Conservation (phyloP, 2,113 vertebrate genomes). For the Lates calcarifer region DNA sequence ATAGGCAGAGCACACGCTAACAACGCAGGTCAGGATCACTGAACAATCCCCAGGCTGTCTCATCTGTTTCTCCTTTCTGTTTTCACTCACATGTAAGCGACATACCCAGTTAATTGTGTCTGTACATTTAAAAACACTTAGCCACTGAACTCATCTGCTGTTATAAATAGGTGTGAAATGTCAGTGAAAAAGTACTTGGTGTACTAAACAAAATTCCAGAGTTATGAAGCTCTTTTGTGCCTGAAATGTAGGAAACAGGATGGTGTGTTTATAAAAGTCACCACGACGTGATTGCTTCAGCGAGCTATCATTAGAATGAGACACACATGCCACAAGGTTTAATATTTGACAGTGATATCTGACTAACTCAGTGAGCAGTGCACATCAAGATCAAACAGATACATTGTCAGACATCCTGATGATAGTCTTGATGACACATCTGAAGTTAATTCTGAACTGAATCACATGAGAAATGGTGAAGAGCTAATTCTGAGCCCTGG, state of each 20-base stretch:
- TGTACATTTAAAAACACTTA: conserved; percentile 52
- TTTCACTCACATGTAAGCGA: conserved; percentile 49
- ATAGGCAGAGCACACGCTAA: conserved; percentile 55
- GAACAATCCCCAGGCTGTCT: conserved; percentile 61
- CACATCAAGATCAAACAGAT: conserved; percentile 74
- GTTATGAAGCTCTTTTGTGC: conserved; percentile 50
- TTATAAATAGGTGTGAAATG: conserved; percentile 75
- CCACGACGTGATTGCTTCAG: conserved; percentile 45
- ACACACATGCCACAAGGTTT: conserved; percentile 63
- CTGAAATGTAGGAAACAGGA: conserved; percentile 14
- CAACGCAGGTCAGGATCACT: conserved; percentile 72
- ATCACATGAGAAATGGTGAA: conserved; percentile 76
- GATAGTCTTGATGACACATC: conserved; percentile 75
- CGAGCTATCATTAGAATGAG: conserved; percentile 78
- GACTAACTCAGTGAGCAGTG: conserved; percentile 67
- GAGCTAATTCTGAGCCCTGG: conserved; percentile 77
- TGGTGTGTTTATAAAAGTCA: conserved; percentile 52
- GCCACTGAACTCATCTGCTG: conserved; percentile 50
- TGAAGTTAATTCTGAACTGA: conserved; percentile 79
- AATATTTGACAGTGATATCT: conserved; percentile 77
- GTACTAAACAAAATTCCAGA: conserved; percentile 62
- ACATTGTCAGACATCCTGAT: conserved; percentile 70
- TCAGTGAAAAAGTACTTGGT: conserved; percentile 68
- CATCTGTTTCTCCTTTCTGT: conserved; percentile 35
- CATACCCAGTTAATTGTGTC: conserved; percentile 52